Evolutionary conservation across 2,113 vertebrate species (phyloP).

Genomic region (Carollia perspicillata): DNA sequence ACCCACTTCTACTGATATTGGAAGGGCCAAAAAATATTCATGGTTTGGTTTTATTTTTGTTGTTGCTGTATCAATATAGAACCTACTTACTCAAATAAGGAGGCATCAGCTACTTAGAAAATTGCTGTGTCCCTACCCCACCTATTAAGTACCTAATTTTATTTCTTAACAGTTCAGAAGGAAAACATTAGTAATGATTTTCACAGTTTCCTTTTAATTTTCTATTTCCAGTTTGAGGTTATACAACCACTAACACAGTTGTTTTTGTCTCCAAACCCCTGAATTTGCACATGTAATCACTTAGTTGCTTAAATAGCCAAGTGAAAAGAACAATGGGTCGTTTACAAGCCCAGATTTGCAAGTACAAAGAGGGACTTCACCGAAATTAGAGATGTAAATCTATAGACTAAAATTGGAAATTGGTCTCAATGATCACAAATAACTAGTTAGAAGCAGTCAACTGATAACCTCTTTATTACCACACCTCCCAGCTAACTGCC

Average conservation of each 20-base stretch:
- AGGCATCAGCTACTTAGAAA: neutral
- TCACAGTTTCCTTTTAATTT: slow-evolving; percentile 32
- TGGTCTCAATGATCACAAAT: neutral
- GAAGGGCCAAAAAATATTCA: neutral
- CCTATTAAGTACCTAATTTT: slow-evolving; percentile 6
- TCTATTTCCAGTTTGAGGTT: neutral
- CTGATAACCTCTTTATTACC: neutral
- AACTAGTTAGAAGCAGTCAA: neutral
- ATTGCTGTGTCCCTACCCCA: neutral
- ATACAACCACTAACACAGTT: neutral
- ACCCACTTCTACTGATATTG: slow-evolving; percentile 10
- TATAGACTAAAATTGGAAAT: slow-evolving; percentile 40
- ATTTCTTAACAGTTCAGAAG: slow-evolving; percentile 40
- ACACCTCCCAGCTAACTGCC: neutral
- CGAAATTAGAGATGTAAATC: slow-evolving; percentile 30
- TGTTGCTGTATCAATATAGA: slow-evolving; percentile 32
- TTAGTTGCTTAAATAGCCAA: slow-evolving; percentile 9
- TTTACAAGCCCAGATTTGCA: slow-evolving; percentile 12
- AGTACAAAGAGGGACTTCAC: neutral
- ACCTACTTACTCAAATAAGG: slow-evolving; percentile 36
- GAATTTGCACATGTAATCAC: neutral
- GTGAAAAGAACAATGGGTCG: neutral
- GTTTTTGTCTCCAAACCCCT: slow-evolving; percentile 25
- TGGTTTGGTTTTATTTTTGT: slow-evolving; percentile 20
- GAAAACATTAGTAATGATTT: slow-evolving; percentile 39